These are phyloP conservation scores for Characodon lateralis DNA, from an alignment of 2,797 vertebrate genomes.

Conservation along the genomic window DNA sequence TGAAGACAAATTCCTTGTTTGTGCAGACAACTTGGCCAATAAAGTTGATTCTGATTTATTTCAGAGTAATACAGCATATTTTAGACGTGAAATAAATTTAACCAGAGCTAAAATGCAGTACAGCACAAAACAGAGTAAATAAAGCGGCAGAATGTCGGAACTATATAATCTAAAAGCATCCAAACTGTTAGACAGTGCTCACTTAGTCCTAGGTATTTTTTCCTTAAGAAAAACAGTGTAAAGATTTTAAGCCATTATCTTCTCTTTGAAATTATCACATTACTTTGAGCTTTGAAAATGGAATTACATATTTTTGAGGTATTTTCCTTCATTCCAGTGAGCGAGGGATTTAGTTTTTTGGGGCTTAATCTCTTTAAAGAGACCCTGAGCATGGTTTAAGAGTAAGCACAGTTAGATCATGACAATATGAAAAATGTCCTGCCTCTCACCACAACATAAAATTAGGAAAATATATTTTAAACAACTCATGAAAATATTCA, in stretches of 20 bases:
- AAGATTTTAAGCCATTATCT: conserved; percentile 28
- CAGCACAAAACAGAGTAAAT: not conserved
- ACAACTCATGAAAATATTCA: too few species aligned
- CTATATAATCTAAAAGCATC: not conserved
- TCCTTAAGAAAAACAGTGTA: conserved; percentile 1
- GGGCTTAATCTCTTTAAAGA: too few species aligned
- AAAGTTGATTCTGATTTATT: not conserved
- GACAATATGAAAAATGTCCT: too few species aligned
- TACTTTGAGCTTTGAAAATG: too few species aligned
- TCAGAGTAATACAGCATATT: not conserved
- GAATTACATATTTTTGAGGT: not conserved
- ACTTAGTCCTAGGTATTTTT: not conserved
- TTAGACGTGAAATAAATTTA: not conserved
- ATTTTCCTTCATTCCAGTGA: not conserved
- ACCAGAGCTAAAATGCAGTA: not conserved
- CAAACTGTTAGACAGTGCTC: conserved; percentile 15
- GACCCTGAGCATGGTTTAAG: too few species aligned
- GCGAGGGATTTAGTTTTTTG: not conserved
- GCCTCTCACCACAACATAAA: too few species aligned
- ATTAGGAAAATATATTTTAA: too few species aligned
- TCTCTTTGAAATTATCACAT: conserved; percentile 19
- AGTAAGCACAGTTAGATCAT: too few species aligned
- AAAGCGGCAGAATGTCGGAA: not conserved
- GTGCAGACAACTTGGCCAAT: too few species aligned
- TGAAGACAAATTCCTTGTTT: too few species aligned